Evolutionary conservation across 2,113 vertebrate species (phyloP).

Genomic region (Ginglymostoma cirratum): DNA sequence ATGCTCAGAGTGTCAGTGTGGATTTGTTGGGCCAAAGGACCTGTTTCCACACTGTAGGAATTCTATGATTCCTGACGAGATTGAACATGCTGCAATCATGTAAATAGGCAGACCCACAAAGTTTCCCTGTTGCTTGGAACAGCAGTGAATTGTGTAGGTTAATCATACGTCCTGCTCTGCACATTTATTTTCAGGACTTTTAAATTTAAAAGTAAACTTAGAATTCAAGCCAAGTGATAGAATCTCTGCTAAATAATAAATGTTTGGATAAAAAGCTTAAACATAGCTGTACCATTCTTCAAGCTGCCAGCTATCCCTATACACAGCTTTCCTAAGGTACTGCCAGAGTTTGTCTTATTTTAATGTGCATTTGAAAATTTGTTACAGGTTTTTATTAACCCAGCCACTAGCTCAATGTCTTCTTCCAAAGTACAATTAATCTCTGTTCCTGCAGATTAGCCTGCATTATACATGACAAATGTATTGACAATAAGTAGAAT

Average conservation of each 20-base stretch:
- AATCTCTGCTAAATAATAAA: not conserved
- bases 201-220: not conserved
- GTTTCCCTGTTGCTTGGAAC: too few species aligned
- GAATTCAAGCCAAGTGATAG: not conserved
- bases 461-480: not conserved
- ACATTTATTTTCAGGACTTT: not conserved
- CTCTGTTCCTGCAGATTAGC: not conserved
- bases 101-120: too few species aligned
- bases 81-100: too few species aligned
- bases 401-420: not conserved
- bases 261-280: not conserved
- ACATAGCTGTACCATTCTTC: not conserved
- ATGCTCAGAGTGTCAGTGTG: too few species aligned
- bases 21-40: too few species aligned
- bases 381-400: not conserved
- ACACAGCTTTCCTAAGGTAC: not conserved
- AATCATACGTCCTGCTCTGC: too few species aligned
- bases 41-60: too few species aligned
- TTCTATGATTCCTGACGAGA: too few species aligned
- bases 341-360: not conserved
- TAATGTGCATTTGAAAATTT: not conserved
- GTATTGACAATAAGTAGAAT: conserved; percentile 34
- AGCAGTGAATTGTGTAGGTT: too few species aligned
- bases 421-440: not conserved
- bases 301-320: not conserved